Evolutionary conservation across 2,113 vertebrate species (phyloP).

Genomic region (Neotragus pygmaeus): DNA sequence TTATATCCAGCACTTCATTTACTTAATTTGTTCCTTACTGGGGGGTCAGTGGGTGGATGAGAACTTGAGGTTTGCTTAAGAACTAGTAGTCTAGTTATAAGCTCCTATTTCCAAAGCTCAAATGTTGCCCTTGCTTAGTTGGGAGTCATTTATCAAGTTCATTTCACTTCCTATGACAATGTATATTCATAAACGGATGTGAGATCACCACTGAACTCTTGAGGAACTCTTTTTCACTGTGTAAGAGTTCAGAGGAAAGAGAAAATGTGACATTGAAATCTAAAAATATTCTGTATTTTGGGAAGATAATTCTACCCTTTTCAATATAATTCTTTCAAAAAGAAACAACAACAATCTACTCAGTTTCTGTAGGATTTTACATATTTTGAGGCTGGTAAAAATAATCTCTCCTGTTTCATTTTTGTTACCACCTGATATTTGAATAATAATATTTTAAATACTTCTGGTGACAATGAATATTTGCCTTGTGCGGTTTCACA

Average conservation of each 20-base stretch:
- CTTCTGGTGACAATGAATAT: conserved; percentile 10
- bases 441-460: conserved; percentile 52
- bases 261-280: conserved; percentile 71
- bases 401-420: neutral
- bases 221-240: conserved; percentile 69
- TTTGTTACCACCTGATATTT: conserved; percentile 35
- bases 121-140: conserved; percentile 65
- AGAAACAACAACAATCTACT: neutral
- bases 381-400: neutral
- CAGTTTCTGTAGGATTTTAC: conserved; percentile 1
- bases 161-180: conserved; percentile 73
- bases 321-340: conserved; percentile 55
- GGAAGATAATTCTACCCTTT: conserved; percentile 72
- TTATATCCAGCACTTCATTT: conserved; percentile 78
- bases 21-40: conserved; percentile 55
- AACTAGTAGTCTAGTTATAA: conserved; percentile 63
- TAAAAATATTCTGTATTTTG: conserved; percentile 74
- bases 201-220: conserved; percentile 71
- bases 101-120: conserved; percentile 74
- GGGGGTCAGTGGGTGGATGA: conserved; percentile 34
- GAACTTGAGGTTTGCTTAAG: conserved; percentile 68
- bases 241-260: conserved; percentile 77
- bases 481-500: conserved; percentile 1
- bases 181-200: conserved; percentile 61
- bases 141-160: conserved; percentile 74